phyloP scores from a whole-genome alignment of 2,888 invertebrate species.

The Stenurella melanura region DNA sequence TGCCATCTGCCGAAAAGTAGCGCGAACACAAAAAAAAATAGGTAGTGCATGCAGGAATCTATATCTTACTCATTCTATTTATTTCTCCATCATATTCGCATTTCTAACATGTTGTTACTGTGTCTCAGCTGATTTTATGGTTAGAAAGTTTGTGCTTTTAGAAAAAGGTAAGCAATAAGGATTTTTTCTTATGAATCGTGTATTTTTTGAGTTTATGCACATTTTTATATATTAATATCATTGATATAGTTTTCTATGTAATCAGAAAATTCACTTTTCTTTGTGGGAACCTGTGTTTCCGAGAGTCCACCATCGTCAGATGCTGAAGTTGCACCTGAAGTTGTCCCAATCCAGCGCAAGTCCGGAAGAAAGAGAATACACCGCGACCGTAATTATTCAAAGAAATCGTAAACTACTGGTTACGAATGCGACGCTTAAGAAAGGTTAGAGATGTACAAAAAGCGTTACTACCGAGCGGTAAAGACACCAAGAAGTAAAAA shows the following conservation, averaged over 20 bases:
- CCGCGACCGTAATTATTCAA: too few species aligned
- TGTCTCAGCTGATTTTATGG: neutral
- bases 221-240: neutral
- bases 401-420: too few species aligned
- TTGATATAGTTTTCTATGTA: neutral
- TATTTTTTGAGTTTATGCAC: conserved; percentile 1
- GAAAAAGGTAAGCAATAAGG: conserved; percentile 1
- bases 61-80: neutral
- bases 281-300: neutral
- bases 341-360: too few species aligned
- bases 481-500: too few species aligned
- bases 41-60: neutral
- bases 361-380: too few species aligned
- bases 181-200: neutral
- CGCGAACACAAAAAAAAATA: neutral
- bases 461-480: too few species aligned
- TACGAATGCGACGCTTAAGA: too few species aligned
- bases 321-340: too few species aligned
- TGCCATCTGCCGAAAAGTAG: too few species aligned
- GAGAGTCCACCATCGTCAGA: too few species aligned
- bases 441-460: too few species aligned
- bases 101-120: neutral
- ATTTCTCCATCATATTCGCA: neutral
- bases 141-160: neutral
- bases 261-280: neutral